Base-by-base conservation (phyloP, 2,888 invertebrate species). In the Flexamia atlantica region DNA sequence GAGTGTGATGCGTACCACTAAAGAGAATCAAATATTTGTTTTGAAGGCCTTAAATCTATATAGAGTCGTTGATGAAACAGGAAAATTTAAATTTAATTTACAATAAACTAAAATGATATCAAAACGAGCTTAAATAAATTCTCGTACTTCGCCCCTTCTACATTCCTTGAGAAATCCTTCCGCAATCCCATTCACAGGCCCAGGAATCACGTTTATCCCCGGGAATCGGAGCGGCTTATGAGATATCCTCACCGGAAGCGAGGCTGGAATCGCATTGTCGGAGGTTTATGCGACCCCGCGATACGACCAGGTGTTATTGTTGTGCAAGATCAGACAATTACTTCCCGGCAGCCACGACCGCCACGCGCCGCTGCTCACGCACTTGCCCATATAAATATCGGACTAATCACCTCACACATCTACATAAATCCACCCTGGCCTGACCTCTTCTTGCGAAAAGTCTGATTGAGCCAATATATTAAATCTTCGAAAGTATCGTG, bases 281-380 rank as follows among this genome's bases (percentile, higher is more conserved):
- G 12, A 20, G 70, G 40, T 36, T 20, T 14, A 70, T 23, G n/a
- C 12, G 36, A 7, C 40, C 12, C 14, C n/a, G 17, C 7, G 70
- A 70, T 32, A 32, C 40, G 20, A 32, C 68, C 40, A 9, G 36
- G 64, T 64, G 64, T 64, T 28, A 64, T 64, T 64, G 64, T 64
- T 64, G 64, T 64, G 64, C 40, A 70, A 32, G 70, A 70, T 40
- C 40, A n/a, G 20, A 40, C 70, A 40, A 32, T 70, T 40, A 40
- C 23, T 40, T 40, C 36, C 36, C 32, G 36, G 40, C 68, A 32
- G 30, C 68, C 28, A 23, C 32, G 5, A 17, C 20, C 70, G 2
- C 20, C 40, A 70, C 70, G 70, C 70, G n/a, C 70, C 70, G 40
- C 70, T 70, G 70, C 40, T n/a, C 70, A 70, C 68, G 68, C 70